Base-by-base conservation (phyloP, 2,113 vertebrate species). In the Myiozetetes cayanensis region DNA sequence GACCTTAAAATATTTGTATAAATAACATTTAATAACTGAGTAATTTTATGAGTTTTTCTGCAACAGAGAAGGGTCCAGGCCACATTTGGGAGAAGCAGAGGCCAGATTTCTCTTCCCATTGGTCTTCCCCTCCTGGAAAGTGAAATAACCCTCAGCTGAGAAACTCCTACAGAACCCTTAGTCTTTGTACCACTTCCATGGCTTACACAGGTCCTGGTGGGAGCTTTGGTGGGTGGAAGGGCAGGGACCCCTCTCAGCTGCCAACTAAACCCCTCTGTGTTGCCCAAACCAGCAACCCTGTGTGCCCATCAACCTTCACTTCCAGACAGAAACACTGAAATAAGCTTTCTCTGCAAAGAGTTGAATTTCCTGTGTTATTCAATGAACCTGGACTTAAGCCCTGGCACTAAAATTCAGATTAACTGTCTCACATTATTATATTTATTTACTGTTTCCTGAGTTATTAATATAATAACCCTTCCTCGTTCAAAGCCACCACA, bases 401-500 rank as follows among this genome's bases (percentile, higher is more conserved):
- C 92, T 66, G 73, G 56, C 63, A 87, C 78, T 81, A 78, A 92
- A 46, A 92, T 76, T 46, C 73, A 89, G 43, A 89, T 93, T 94
- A 89, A 84, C 46, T 92, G 58, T 89, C 86, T 85, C 85, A 92
- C 28, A 0, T 94, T 94, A 89, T 85, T 94, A 89, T 85, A 91
- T 96, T 94, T 90, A 93, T 82, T 88, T 92, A 89, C 83, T 89
- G 41, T 70, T 89, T 89, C 84, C 75, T 81, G 83, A 92, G 71
- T 91, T 94, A 89, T 94, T 80, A 90, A 80, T 58, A 73, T 35
- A 86, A 73, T 78, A 73, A 94, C 56, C 33, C 14, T 94, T 52
- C 9, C 39, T 43, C 35, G 33, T 62, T 81, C 68, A 90, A 85
- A 92, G 74, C 76, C 85, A 73, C 30, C 43, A 87, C 85, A 4